These are phyloP conservation scores for Helostoma temminkii DNA, from an alignment of 2,797 vertebrate genomes.

Conservation along the genomic window DNA sequence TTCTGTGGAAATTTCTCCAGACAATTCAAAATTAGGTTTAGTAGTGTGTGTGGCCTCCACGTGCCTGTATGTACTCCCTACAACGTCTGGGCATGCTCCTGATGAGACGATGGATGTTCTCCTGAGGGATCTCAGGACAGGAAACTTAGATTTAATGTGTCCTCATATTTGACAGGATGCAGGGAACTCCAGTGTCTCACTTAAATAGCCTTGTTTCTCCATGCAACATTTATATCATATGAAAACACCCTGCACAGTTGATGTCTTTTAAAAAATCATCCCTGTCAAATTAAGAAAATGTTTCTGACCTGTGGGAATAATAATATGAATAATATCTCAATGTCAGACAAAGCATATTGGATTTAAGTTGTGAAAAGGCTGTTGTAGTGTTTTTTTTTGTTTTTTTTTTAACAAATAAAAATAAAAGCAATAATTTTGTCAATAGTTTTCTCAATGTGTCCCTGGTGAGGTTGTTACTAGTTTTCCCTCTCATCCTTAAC, in stretches of 20 bases:
- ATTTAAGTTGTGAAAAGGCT: slow-evolving; percentile 22
- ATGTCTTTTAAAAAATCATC: slow-evolving; percentile 5
- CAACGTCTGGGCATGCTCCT: too few species aligned
- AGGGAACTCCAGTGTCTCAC: too few species aligned
- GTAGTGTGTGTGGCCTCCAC: too few species aligned
- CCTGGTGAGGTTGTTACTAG: slow-evolving; percentile 46
- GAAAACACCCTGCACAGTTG: slow-evolving; percentile 7
- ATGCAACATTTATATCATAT: slow-evolving; percentile 20
- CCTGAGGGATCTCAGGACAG: too few species aligned
- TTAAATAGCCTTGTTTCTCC: neutral
- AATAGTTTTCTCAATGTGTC: slow-evolving; percentile 10
- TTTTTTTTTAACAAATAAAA: too few species aligned
- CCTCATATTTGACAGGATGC: neutral
- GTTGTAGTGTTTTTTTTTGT: too few species aligned
- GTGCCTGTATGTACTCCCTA: too few species aligned
- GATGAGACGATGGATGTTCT: too few species aligned
- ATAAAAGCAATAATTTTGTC: slow-evolving; percentile 1
- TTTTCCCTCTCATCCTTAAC: slow-evolving; percentile 27
- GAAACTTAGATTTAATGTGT: neutral
- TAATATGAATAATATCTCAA: slow-evolving; percentile 5
- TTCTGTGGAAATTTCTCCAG: too few species aligned
- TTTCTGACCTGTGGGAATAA: slow-evolving; percentile 10
- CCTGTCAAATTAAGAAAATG: neutral
- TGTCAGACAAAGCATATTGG: neutral
- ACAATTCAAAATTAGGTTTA: too few species aligned